A percentile compares a stretch with the other conserved stretches of the same genome.
Conservation (phyloP, 2,113 vertebrate genomes). For the Malurus cyaneus region DNA sequence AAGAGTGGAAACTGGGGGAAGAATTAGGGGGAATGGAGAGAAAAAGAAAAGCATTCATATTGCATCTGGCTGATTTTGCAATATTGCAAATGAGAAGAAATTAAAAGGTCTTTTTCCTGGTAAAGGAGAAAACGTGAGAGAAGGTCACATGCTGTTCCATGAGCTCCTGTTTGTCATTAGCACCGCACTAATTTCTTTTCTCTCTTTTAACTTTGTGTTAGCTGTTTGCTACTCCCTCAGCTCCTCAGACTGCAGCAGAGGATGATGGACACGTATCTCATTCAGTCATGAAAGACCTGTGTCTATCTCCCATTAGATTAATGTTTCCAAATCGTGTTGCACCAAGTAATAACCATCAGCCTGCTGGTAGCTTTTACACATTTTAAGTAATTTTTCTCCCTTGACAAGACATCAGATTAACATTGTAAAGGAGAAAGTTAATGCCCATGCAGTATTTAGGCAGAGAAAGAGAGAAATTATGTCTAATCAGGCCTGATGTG, state of each 20-base stretch:
- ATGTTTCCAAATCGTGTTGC: neutral
- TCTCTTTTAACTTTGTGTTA: neutral
- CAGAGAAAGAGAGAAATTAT: slow-evolving; percentile 7
- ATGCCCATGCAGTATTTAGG: slow-evolving; percentile 22
- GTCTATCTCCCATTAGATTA: neutral
- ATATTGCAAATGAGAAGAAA: neutral
- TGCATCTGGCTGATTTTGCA: neutral
- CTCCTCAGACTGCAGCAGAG: neutral
- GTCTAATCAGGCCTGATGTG: neutral
- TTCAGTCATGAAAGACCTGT: neutral
- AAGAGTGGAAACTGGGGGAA: neutral
- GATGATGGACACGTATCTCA: neutral
- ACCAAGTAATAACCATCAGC: neutral
- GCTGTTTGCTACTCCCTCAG: neutral
- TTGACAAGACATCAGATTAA: slow-evolving; percentile 40
- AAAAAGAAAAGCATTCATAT: neutral
- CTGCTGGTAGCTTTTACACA: neutral
- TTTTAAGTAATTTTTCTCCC: slow-evolving; percentile 8
- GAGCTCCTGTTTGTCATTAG: neutral
- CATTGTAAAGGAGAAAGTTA: slow-evolving; percentile 32
- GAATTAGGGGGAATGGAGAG: neutral
- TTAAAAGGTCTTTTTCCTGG: neutral
- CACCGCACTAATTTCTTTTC: neutral
- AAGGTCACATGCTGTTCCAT: neutral
- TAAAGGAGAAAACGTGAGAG: neutral